Base-by-base conservation (phyloP, 1,140 invertebrate species). In the Microvelia longipes region DNA sequence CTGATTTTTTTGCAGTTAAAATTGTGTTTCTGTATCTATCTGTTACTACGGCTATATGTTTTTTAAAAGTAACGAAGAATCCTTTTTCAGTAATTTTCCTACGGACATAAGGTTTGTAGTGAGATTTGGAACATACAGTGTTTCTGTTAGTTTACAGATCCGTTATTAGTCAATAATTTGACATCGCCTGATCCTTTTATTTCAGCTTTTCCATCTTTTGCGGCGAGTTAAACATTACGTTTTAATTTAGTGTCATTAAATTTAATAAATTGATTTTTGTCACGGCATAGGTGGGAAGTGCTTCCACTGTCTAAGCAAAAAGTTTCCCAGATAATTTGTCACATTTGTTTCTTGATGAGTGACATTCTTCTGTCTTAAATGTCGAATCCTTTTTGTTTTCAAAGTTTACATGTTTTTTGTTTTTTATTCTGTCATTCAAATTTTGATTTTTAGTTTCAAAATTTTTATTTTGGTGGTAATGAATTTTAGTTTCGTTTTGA, bases 251-350 rank as follows among this genome's bases (percentile, higher is more conserved):
- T 68, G 13, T 25, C 19, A 68, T 28, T 2, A 60, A 28, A 14
- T 2, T n/a, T n/a, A 2, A 61, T 5, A 50, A 50, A 50, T 50
- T 19, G 1, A 25, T 14, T 25, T 61, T 24, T 13, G 25, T 68
- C 30, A 2, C 15, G n/a, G 28, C 66, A 67, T 5, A 67, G 15
- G 28, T 67, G 66, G 11, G 66, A 67, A 19, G 66, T 67, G 66
- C 66, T 27, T 2, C 28, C 65, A 27, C 61, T 29, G 82, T 83
- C 77, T 80, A 84, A 83, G 78, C 24, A 65, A 69, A 28, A 67
- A 50, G 65, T 28, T 27, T 19, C 28, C 15, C 14, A 27, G 15
- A 11, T 2, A 25, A 27, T 25, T n/a, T n/a, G n/a, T n/a, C n/a
- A 27, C 5, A 2, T 19, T 19, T 29, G 28, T 15, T 29, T 29